Evolutionary conservation across 1,140 invertebrate genomes (phyloP).

Genomic region (fruit fly (Drosophila melanogaster)): Release_6_plus_ISO1_MT NC_004354.4:19599001-19599500

Average conservation of each 20-base stretch:
- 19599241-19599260: neutral
- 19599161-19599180: neutral
- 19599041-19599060: conserved; percentile 54
- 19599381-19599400: no score
- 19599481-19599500: no score
- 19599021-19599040: conserved; percentile 61
- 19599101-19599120: conserved; percentile 23
- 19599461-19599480: no score
- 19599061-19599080: conserved; percentile 62
- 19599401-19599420: no score
- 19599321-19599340: no score
- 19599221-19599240: neutral
- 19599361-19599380: no score
- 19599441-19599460: no score
- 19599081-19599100: neutral
- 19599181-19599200: neutral
- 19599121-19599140: conserved; percentile 22
- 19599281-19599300: no score
- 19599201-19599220: neutral
- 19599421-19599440: no score
- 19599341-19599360: no score
- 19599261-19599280: no score
- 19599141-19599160: neutral
- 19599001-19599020: conserved; percentile 15
- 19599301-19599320: no score